A percentile compares a stretch with the other conserved stretches of the same genome.
Conservation (phyloP, 2,797 vertebrate genomes). For the Ceryle rudis region DNA sequence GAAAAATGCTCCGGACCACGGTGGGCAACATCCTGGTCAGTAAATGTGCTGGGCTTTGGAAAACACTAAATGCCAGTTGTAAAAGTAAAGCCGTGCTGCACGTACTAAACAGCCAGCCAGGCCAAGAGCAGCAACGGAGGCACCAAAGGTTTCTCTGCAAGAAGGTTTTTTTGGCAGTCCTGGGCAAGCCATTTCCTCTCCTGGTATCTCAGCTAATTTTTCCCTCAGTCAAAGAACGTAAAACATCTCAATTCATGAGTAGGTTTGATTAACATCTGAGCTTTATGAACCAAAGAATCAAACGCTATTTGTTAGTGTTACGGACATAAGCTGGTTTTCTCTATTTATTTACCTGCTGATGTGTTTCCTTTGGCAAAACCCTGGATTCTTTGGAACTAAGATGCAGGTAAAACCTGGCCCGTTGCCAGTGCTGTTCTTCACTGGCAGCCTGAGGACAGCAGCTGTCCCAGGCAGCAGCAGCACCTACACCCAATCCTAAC, state of each 20-base stretch:
- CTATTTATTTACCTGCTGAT: not conserved
- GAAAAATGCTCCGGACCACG: not conserved
- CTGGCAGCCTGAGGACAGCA: not conserved
- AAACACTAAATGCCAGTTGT: not conserved
- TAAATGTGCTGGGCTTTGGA: not conserved
- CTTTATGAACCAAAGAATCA: not conserved
- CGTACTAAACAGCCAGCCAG: not conserved
- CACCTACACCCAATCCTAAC: not conserved
- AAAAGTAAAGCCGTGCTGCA: not conserved
- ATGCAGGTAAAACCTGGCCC: not conserved
- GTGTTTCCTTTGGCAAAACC: not conserved
- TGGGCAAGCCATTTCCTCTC: not conserved
- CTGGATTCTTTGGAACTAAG: not conserved
- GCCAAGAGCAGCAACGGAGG: not conserved
- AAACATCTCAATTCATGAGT: not conserved
- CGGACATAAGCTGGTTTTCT: not conserved
- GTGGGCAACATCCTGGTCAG: not conserved
- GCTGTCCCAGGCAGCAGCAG: not conserved
- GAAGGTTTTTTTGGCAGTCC: not conserved
- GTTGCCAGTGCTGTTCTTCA: not conserved
- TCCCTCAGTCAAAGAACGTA: not conserved
- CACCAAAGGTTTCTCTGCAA: not conserved
- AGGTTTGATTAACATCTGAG: not conserved
- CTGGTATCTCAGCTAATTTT: not conserved
- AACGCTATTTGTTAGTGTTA: not conserved